Conservation (phyloP, 1,140 invertebrate genomes). For the Aphelinus atriplicis region DNA sequence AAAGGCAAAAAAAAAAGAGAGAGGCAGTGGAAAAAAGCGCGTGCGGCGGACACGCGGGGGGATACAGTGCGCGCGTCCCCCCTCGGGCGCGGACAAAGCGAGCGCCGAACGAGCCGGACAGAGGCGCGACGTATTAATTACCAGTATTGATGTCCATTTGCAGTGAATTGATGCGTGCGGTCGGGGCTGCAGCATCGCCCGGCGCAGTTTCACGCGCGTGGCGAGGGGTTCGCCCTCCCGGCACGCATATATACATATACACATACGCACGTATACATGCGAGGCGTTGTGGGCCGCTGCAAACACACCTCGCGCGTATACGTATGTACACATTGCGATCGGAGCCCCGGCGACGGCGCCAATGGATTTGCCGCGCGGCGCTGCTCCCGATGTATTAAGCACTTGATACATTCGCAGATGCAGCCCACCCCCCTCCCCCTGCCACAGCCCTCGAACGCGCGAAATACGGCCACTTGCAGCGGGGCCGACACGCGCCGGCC, state of each 20-base stretch:
- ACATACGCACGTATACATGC: neutral
- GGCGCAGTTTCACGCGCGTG: slow-evolving; percentile 37
- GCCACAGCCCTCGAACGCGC: slow-evolving; percentile 1
- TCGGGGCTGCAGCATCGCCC: slow-evolving; percentile 63
- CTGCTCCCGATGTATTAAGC: slow-evolving; percentile 28
- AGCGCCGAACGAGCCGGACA: neutral
- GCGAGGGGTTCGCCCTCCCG: neutral
- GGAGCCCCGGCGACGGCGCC: too few relatives aligned
- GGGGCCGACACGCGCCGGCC: too few relatives aligned
- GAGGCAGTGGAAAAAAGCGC: neutral
- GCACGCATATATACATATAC: slow-evolving; percentile 16
- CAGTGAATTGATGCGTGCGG: slow-evolving; percentile 66
- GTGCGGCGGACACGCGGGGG: slow-evolving; percentile 25
- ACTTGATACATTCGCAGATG: slow-evolving; percentile 21
- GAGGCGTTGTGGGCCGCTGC: too few relatives aligned
- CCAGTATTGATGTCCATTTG: slow-evolving; percentile 69
- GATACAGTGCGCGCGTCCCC: slow-evolving; percentile 33
- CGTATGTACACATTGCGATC: too few relatives aligned
- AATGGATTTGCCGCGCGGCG: too few relatives aligned
- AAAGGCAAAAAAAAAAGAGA: slow-evolving; percentile 5
- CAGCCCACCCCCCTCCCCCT: neutral
- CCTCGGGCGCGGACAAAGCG: neutral
- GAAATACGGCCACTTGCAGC: slow-evolving; percentile 16
- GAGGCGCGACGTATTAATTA: slow-evolving; percentile 69
- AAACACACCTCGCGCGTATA: too few relatives aligned